Conservation (phyloP, 92 coral and sea anemone species). For the Heteractis magnifica region DNA sequence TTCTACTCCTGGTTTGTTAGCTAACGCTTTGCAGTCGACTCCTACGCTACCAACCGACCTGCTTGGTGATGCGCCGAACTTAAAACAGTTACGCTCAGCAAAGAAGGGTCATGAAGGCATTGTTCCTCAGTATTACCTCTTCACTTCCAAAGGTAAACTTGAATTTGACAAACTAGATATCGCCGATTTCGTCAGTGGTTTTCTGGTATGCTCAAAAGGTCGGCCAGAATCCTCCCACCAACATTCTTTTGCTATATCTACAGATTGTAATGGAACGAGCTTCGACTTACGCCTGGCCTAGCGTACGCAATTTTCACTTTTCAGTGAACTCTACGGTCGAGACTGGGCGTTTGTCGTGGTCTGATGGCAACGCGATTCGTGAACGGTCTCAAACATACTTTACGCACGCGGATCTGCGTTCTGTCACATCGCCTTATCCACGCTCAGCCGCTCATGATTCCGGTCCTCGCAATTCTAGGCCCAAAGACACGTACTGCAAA, state of each 20-base stretch:
- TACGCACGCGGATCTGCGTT: constrained; percentile 48
- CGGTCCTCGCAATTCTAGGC: not conserved
- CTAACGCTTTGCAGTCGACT: not conserved
- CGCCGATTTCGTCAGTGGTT: constrained; percentile 52
- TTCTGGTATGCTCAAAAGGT: constrained; percentile 30
- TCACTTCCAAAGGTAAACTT: constrained; percentile 5
- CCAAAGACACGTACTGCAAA: constrained; percentile 36
- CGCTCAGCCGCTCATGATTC: not conserved
- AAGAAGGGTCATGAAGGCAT: constrained; percentile 43
- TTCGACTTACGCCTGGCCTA: constrained; percentile 37
- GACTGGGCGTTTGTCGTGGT: constrained; percentile 35
- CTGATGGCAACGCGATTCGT: constrained; percentile 24
- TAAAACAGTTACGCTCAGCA: not conserved
- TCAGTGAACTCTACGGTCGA: constrained; percentile 41
- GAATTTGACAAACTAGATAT: constrained; percentile 39
- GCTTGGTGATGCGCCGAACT: not conserved
- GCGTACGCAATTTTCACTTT: constrained; percentile 41
- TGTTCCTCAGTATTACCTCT: constrained; percentile 40
- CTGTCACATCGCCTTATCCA: not conserved
- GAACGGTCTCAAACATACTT: constrained; percentile 47
- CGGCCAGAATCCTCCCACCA: constrained; percentile 25
- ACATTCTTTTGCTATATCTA: constrained; percentile 21
- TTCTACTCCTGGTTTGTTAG: not conserved
- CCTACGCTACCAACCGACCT: not conserved
- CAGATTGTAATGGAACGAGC: constrained; percentile 33